Evolutionary conservation across 2,113 vertebrate genomes (phyloP).

Genomic region (Rutilus rutilus): DNA sequence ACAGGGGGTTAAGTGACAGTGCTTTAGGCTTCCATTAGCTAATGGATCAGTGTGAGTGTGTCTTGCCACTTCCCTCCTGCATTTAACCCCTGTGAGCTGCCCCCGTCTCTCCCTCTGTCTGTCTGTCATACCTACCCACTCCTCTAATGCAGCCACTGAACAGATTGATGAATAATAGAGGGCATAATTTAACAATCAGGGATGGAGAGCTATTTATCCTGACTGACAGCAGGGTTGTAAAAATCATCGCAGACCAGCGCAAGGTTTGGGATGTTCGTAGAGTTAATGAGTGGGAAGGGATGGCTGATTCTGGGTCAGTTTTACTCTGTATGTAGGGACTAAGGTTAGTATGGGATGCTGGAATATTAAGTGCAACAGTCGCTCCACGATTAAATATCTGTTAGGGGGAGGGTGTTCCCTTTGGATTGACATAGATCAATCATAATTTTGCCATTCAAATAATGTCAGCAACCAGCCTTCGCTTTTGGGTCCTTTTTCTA

Average conservation of each 20-base stretch:
- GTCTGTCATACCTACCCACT: conserved; percentile 10
- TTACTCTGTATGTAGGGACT: neutral
- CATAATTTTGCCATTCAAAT: neutral
- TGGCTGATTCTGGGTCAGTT: conserved; percentile 10
- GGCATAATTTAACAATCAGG: conserved; percentile 77
- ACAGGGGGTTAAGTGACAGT: conserved; percentile 76
- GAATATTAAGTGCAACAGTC: neutral
- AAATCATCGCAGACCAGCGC: conserved; percentile 55
- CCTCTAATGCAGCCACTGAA: conserved; percentile 69
- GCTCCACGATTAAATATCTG: neutral
- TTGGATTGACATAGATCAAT: neutral
- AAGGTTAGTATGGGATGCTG: neutral
- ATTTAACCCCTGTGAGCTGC: conserved; percentile 45
- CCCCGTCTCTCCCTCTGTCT: neutral
- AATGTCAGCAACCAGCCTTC: neutral
- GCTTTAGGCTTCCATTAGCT: conserved; percentile 91
- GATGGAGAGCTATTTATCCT: conserved; percentile 72
- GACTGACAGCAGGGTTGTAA: conserved; percentile 55
- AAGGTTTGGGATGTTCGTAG: conserved; percentile 23
- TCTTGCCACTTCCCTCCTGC: conserved; percentile 65
- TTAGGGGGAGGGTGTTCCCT: no score
- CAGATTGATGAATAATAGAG: conserved; percentile 76
- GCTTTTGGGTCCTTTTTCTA: no score
- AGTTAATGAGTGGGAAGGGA: conserved; percentile 45
- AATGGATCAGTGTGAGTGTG: conserved; percentile 83